These are phyloP conservation scores for Cylas formicarius DNA, from an alignment of 1,140 invertebrate species.

Conservation along the genomic window DNA sequence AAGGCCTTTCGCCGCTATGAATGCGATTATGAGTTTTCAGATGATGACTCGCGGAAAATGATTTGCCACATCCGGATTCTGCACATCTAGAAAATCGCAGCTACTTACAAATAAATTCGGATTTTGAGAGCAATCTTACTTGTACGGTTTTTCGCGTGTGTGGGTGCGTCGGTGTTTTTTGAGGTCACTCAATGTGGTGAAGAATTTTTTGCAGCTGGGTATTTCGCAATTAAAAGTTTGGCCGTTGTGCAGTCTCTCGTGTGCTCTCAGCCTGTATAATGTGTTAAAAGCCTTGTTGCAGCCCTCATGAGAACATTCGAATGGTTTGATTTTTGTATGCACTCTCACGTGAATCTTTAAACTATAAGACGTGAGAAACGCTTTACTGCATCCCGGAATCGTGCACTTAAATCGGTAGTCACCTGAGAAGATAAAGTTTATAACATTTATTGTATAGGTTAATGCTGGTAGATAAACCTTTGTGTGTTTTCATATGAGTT, in stretches of 20 bases:
- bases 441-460: not conserved
- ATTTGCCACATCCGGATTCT: slow-evolving; percentile 78
- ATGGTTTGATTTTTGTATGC: slow-evolving; percentile 91
- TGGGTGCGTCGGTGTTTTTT: slow-evolving; percentile 90
- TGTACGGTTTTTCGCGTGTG: slow-evolving; percentile 87
- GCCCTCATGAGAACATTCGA: slow-evolving; percentile 64
- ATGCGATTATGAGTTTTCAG: slow-evolving; percentile 77
- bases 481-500: slow-evolving; percentile 94
- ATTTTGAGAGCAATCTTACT: slow-evolving; percentile 49
- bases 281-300: slow-evolving; percentile 94
- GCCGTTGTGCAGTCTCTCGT: slow-evolving; percentile 86
- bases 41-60: slow-evolving; percentile 90
- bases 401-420: slow-evolving; percentile 91
- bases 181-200: slow-evolving; percentile 88
- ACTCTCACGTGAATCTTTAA: slow-evolving; percentile 91
- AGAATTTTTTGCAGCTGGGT: slow-evolving; percentile 80
- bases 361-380: slow-evolving; percentile 91
- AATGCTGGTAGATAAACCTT: slow-evolving; percentile 53
- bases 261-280: slow-evolving; percentile 84
- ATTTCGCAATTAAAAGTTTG: slow-evolving; percentile 91
- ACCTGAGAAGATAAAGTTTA: slow-evolving; percentile 52
- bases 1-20: slow-evolving; percentile 69
- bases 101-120: too few relatives aligned
- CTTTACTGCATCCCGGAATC: slow-evolving; percentile 81
- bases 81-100: slow-evolving; percentile 54